Evolutionary conservation across 2,797 vertebrate genomes (phyloP), one percentile per base, ranked within the genome.

Genomic region (Danio jaintianensis): DNA sequence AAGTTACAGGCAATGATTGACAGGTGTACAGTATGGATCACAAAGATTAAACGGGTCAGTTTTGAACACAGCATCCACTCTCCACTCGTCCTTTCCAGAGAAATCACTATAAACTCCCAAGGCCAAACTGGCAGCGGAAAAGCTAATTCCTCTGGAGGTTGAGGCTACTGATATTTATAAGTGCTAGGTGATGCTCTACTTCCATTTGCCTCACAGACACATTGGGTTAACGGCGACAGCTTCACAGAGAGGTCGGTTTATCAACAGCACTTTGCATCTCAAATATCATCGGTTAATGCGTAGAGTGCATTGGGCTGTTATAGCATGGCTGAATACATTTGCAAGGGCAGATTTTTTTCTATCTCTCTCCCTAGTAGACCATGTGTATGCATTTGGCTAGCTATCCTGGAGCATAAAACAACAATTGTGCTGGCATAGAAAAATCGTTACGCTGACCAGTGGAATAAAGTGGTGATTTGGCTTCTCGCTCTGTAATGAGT

Each of bases 401-500:
- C 55, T 50, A 43, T 79, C 45, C 81, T 48, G 45, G 38, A 78
- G 18, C 70, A 71, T 64, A 75, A 61, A 76, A 56, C 15, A 82
- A 78, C 80, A 78, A 74, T 78, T 66, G 76, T 55, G 40, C 79
- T 38, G 58, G 70, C 56, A 70, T 45, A 64, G 81, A 63, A 83
- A 81, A 82, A 82, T 75, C 55, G 22, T 84, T 83, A 81, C 13
- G 8, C 76, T 52, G 76, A 76, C 79, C 67, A 69, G 55, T 43
- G 66, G 66, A 53, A 71, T 82, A 79, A 83, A 86, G 83, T 78
- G 74, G 79, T 74, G 55, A 71, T 75, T 82, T 71, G 64, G 78
- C 66, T 83, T 82, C 67, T 58, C 50, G n/a, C 45, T 85, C 85
- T 72, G 80, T 89, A 75, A 86, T 87, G 84, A 87, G 82, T 52